A percentile compares a stretch with the other conserved stretches of the same genome.
Conservation (phyloP, 2,888 invertebrate genomes). For the Ypsolopha scabrella region DNA sequence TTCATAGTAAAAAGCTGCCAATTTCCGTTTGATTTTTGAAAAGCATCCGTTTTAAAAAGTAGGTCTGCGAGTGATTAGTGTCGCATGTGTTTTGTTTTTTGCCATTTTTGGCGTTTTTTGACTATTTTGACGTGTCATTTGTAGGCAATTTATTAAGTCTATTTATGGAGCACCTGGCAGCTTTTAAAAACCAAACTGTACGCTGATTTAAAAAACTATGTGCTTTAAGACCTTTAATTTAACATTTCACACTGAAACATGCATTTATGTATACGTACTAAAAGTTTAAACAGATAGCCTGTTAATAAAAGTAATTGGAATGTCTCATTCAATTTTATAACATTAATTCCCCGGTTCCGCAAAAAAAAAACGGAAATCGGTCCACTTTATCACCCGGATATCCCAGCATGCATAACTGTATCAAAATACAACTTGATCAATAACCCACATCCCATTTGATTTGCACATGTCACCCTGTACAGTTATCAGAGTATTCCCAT, state of each 20-base stretch:
- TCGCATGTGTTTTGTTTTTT: constrained; percentile 53
- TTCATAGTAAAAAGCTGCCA: constrained; percentile 50
- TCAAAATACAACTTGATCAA: constrained; percentile 2
- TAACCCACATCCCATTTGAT: constrained; percentile 1
- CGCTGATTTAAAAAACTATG: too few species aligned
- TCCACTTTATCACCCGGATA: not conserved
- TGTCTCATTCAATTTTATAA: too few species aligned
- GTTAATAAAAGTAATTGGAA: too few species aligned
- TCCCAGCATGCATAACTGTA: constrained; percentile 1
- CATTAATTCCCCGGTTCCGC: too few species aligned
- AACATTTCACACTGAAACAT: too few species aligned
- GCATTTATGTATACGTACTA: too few species aligned
- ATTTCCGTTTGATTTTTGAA: constrained; percentile 52
- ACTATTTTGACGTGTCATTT: constrained; percentile 34
- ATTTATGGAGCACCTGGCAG: constrained; percentile 43
- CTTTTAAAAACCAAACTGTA: not conserved
- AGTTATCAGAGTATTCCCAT: constrained; percentile 2
- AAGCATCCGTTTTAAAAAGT: constrained; percentile 58
- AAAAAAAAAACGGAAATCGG: too few species aligned
- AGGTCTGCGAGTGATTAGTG: constrained; percentile 58
- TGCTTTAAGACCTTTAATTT: too few species aligned
- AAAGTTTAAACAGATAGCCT: too few species aligned
- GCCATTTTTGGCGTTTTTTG: constrained; percentile 29
- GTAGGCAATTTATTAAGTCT: constrained; percentile 47
- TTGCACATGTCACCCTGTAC: constrained; percentile 13